Conservation (phyloP, 1,140 invertebrate genomes). For the Diorhabda carinulata region DNA sequence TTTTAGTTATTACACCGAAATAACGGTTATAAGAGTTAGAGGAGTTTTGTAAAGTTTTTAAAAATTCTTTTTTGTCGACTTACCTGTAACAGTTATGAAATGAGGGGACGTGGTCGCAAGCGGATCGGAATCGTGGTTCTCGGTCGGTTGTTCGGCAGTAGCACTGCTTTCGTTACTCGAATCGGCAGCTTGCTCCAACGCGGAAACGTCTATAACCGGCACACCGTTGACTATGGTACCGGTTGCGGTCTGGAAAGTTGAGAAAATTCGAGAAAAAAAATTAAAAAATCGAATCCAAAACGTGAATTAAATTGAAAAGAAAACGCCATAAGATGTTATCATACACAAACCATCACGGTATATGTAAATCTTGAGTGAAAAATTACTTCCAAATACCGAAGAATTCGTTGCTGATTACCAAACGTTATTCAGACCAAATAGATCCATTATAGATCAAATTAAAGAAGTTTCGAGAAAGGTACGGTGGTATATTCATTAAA, state of each 20-base stretch:
- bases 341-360: no score
- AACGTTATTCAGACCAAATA: no score
- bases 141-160: slow-evolving; percentile 41
- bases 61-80: slow-evolving; percentile 3
- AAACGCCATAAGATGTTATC: neutral
- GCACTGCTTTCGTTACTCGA: slow-evolving; percentile 47
- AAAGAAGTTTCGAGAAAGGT: no score
- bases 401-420: no score
- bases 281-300: neutral
- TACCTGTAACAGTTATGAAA: slow-evolving; percentile 48
- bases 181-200: slow-evolving; percentile 45
- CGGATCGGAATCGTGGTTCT: slow-evolving; percentile 42
- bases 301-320: neutral
- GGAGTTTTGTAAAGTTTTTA: no score
- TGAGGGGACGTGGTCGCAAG: slow-evolving; percentile 43
- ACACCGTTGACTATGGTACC: slow-evolving; percentile 44
- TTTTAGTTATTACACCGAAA: no score
- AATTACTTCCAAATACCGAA: no score
- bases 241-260: slow-evolving; percentile 20
- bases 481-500: no score
- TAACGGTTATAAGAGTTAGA: no score
- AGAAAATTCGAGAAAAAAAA: neutral
- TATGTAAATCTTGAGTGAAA: no score
- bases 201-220: slow-evolving; percentile 45
- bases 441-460: no score